Base-by-base conservation (phyloP, 2,888 invertebrate species). In the Pelosia muscerda region DNA sequence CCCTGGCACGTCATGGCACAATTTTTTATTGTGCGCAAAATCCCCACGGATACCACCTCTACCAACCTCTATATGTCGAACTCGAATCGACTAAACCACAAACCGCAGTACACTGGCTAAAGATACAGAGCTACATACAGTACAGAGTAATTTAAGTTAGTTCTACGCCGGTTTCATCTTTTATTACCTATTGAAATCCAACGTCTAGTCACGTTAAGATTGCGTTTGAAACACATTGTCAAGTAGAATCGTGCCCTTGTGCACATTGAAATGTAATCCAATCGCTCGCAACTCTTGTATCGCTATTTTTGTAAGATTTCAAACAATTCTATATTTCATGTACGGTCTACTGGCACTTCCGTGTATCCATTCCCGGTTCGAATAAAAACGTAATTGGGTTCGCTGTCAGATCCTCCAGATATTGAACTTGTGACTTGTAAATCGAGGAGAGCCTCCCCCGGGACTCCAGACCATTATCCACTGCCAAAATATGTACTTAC, bases 1-100 rank as follows among this genome's bases (percentile, higher is more conserved):
- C 75, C 75, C 74, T 72, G 78, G 72, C 75, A 72, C 70, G 72
- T 74, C 66, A 68, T 67, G 64, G 68, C 76, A 84, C 85, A 86
- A 85, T 84, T n/a, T n/a, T n/a, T n/a, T n/a, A n/a, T n/a, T n/a
- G n/a, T n/a, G n/a, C n/a, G n/a, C n/a, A n/a, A n/a, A n/a, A n/a
- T n/a, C n/a, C n/a, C n/a, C n/a, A n/a, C n/a, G n/a, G n/a, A n/a
- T n/a, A n/a, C n/a, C n/a, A n/a, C n/a, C n/a, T n/a, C n/a, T n/a
- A n/a, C n/a, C n/a, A n/a, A n/a, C n/a, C n/a, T n/a, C n/a, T n/a
- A n/a, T n/a, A n/a, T n/a, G n/a, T n/a, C n/a, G n/a, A n/a, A n/a
- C n/a, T n/a, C n/a, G n/a, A n/a, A n/a, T n/a, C n/a, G n/a, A n/a
- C n/a, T n/a, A n/a, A n/a, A n/a, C n/a, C n/a, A n/a, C n/a, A n/a